Conservation (phyloP, 1,140 invertebrate genomes). For the Venturia canescens region DNA sequence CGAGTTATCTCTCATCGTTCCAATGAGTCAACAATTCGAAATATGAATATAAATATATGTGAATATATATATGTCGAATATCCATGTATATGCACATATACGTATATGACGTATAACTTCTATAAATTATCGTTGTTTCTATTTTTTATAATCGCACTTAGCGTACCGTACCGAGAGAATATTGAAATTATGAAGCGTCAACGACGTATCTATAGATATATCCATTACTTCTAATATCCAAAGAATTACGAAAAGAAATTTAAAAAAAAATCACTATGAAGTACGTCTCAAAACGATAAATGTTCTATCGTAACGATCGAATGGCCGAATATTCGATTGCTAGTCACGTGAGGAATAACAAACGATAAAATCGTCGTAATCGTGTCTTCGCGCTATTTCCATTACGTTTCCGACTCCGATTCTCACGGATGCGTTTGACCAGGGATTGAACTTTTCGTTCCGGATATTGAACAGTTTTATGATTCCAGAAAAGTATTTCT, state of each 20-base stretch:
- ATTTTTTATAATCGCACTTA: conserved; percentile 67
- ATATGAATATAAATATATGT: conserved; percentile 15
- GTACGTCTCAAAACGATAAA: neutral
- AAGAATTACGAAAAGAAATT: neutral
- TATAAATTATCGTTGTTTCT: conserved; percentile 64
- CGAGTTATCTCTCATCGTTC: conserved; percentile 6
- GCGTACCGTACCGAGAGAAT: conserved; percentile 46
- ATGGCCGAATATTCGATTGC: conserved; percentile 17
- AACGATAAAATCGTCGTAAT: conserved; percentile 10
- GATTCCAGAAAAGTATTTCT: too few relatives aligned
- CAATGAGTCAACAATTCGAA: conserved; percentile 10
- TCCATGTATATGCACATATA: neutral
- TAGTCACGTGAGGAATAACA: conserved; percentile 36
- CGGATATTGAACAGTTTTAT: too few relatives aligned
- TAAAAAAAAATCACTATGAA: neutral
- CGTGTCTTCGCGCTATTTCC: conserved; percentile 10
- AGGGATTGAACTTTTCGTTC: too few relatives aligned
- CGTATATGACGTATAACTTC: conserved; percentile 33
- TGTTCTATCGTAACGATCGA: conserved; percentile 34
- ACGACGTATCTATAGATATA: neutral
- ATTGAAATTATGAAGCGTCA: conserved; percentile 15
- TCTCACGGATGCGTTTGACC: too few relatives aligned
- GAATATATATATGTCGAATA: neutral
- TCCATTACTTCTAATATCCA: conserved; percentile 27
- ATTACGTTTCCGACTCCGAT: neutral